Base-by-base conservation (phyloP, 2,888 invertebrate species). In the Drosophila macrospina region DNA sequence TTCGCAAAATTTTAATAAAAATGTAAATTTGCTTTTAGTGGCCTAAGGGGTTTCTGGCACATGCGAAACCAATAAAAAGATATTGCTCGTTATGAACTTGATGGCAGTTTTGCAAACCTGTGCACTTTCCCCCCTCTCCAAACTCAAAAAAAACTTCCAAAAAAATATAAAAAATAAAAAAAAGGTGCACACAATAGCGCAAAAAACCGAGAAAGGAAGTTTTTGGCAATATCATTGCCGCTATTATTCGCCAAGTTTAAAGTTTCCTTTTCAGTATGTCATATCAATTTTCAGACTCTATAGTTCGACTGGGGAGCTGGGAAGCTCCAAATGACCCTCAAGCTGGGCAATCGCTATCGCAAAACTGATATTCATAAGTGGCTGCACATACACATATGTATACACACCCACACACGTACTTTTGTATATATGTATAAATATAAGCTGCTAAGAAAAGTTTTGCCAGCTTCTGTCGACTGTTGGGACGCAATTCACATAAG, bases 61-160 rank as follows among this genome's bases (percentile, higher is more conserved):
- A 80, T 76, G 81, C 74, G 70, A 83, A 74, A 64, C 78, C 86
- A 84, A 84, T 86, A 84, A 83, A 84, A 83, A 69, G 60, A 78
- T 80, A 86, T 83, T 75, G 78, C 80, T 83, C 78, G 74, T 86
- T 84, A 74, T 73, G 80, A 84, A 80, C 80, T 83, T 85, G 83
- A 57, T 74, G 74, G 69, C 81, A 81, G 65, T 79, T 79, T 60
- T 68, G 32, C 13, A 61, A 72, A 76, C 45, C 62, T 71, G 63
- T 69, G 60, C 68, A 52, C 44, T 63, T 28, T 28, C 6, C 28
- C 8, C 28, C 28, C 26, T 20, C 20, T 2, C 20, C 20, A 3
- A n/a, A 20, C 45, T 13, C 3, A 36, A 28, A 37, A 5, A 37
- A 15, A 41, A 30, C 11, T 16, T 10, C 15, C n/a, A n/a, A n/a